phyloP scores from a whole-genome alignment of 37 sponge, comb jelly and placozoan genomes.

The Dysidea cf. avara region DNA sequence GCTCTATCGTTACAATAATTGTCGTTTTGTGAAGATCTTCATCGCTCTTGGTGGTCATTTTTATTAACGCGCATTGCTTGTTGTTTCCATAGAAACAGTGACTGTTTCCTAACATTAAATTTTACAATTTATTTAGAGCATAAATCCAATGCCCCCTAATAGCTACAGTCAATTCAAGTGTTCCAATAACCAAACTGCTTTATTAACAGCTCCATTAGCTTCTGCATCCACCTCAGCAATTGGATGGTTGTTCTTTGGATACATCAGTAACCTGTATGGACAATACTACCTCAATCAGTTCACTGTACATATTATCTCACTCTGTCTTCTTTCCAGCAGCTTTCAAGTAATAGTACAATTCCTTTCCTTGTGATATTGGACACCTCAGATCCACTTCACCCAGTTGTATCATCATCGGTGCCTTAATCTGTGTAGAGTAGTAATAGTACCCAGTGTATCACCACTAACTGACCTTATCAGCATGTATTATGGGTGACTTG shows the following conservation, averaged over 20 bases:
- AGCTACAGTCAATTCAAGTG: not conserved
- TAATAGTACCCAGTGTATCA: not conserved
- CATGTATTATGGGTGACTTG: slow-evolving; percentile 70
- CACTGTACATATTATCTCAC: slow-evolving; percentile 26
- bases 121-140: too few relatives aligned
- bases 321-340: slow-evolving; percentile 54
- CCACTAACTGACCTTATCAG: too few relatives aligned
- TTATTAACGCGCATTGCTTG: not conserved
- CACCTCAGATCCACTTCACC: slow-evolving; percentile 58
- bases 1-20: slow-evolving; percentile 19
- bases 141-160: too few relatives aligned
- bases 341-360: slow-evolving; percentile 55
- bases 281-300: not conserved
- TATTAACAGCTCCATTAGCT: slow-evolving; percentile 78
- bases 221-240: slow-evolving; percentile 60
- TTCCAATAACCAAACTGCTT: slow-evolving; percentile 62
- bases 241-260: slow-evolving; percentile 81
- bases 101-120: not conserved
- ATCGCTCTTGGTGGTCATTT: not conserved
- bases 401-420: slow-evolving; percentile 47
- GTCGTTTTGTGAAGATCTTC: slow-evolving; percentile 25
- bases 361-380: slow-evolving; percentile 62
- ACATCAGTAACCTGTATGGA: slow-evolving; percentile 57
- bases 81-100: slow-evolving; percentile 7
- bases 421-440: slow-evolving; percentile 34